Evolutionary conservation across 2,113 vertebrate species (phyloP), one percentile per base, ranked within the genome.

Genomic region (Cynopterus brachyotis): DNA sequence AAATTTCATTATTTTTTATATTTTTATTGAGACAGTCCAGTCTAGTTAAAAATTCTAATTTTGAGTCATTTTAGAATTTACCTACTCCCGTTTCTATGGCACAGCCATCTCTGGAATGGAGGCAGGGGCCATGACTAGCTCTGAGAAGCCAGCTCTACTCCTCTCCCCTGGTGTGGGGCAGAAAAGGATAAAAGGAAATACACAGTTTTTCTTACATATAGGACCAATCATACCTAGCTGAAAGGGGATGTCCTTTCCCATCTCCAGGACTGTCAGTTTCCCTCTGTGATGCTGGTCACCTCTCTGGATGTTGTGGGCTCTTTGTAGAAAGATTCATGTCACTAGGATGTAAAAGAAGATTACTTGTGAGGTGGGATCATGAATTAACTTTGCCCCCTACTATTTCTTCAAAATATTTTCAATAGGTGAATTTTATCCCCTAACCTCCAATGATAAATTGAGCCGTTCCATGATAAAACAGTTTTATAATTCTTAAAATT

Each of bases 201-300:
- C 0, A 42, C 13, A 57, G 10, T 16, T 17, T 2, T 8, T 42
- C 69, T 50, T 50, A 12, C 2, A 2, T 3, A 28, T 4, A 6
- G 3, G 17, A 11, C 9, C 30, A 20, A 20, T 24, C 50, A 47
- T 10, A 5, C 4, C 10, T 30, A 6, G 35, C 9, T 72, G 9
- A 80, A 1, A 17, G 26, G 13, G 32, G 35, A 4, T 40, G 32
- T 35, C 26, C 30, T 64, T 26, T 81, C 67, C 22, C 32, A 13
- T 45, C 5, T 17, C 13, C 55, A 30, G 1, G 22, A 20, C 6
- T 4, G 9, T 70, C 35, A 69, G 0, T 3, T 57, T 35, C 40
- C 6, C 40, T 81, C 16, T 40, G 3, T 26, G 24, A 53, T 28
- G n/a, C 3, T 6, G 16, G 19, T 47, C 55, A 5, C 59, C 32